Conservation (phyloP, 2,888 invertebrate species). For the Marronus borbonicus region DNA sequence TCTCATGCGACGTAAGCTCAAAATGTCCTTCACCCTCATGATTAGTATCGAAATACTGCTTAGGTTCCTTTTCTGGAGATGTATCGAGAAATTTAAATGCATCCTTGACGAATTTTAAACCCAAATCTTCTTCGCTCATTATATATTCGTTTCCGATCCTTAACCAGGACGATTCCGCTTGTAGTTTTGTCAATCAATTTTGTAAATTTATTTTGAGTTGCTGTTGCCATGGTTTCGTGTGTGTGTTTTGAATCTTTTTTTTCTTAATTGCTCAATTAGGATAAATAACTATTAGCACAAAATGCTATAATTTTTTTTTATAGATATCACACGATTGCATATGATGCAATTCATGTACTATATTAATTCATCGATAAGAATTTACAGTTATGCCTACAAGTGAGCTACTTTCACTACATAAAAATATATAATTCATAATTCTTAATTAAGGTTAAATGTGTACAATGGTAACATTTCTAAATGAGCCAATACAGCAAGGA, state of each 20-base stretch:
- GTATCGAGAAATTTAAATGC: conserved; percentile 46
- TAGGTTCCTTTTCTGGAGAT: conserved; percentile 17
- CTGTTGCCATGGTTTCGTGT: conserved; percentile 30
- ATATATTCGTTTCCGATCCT: not conserved
- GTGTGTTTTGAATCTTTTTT: not conserved
- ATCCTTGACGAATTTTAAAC: conserved; percentile 21
- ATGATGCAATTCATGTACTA: conserved; percentile 40
- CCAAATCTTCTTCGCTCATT: conserved; percentile 29
- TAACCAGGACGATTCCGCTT: not conserved
- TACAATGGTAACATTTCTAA: too few relatives aligned
- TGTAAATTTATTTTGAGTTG: conserved; percentile 26
- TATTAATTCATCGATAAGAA: conserved; percentile 31
- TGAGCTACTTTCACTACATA: conserved; percentile 35
- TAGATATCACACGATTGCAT: too few relatives aligned
- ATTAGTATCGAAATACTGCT: conserved; percentile 38
- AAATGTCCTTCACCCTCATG: conserved; percentile 26
- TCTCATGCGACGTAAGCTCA: conserved; percentile 39
- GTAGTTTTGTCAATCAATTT: conserved; percentile 40
- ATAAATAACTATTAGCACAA: not conserved
- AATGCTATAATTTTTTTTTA: not conserved
- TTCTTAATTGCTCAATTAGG: not conserved
- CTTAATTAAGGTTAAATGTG: too few relatives aligned
- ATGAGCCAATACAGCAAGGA: too few relatives aligned
- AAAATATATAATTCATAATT: not conserved
- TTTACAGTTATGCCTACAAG: conserved; percentile 5